Evolutionary conservation across 2,797 vertebrate species (phyloP), one percentile per base, ranked within the genome.

Genomic region (Rhadinocentrus ornatus): DNA sequence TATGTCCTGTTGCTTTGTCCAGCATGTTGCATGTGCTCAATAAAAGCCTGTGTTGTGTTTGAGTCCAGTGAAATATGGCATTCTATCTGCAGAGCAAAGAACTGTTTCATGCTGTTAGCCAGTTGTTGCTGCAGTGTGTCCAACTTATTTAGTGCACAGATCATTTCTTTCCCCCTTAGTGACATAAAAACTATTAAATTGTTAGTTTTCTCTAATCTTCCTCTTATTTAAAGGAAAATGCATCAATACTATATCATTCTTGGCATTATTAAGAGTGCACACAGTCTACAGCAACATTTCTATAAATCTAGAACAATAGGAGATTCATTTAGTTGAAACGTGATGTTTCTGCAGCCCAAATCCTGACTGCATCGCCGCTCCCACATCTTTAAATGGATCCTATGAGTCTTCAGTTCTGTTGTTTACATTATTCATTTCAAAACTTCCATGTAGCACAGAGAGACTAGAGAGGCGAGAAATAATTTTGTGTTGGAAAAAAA

Each of bases 371-470:
- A 82, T 83, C 50, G 76, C 81, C 88, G 91, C 89, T 90, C 83
- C 88, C 88, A 92, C 91, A 89, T 92, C 84, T 92, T 92, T 91
- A 91, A 90, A 91, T 89, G 89, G 88, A 90, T 92, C 91, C 92
- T 92, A 88, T 69, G 92, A 91, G 93, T 82, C 86, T 77, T 84
- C 83, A 64, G 87, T 88, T 91, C 93, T 88, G 90, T 93, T 93
- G 85, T 94, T 93, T 94, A 92, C 92, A 94, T 94, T 94, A 94
- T 95, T 94, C 91, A 94, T 93, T 92, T 91, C 87, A 90, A 92
- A 93, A 93, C 86, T 91, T 93, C 88, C 72, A 88, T 88, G 89
- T 90, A 90, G 88, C 89, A 88, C 83, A 74, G 80, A 89, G 90
- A 92, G 91, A 91, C 91, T 89, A 84, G 90, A 90, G 88, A 89